Percentiles rank a stretch among this genome's conserved stretches.
These are phyloP conservation scores for Pelosia muscerda DNA, from an alignment of 2,888 invertebrate genomes.

Conservation along the genomic window DNA sequence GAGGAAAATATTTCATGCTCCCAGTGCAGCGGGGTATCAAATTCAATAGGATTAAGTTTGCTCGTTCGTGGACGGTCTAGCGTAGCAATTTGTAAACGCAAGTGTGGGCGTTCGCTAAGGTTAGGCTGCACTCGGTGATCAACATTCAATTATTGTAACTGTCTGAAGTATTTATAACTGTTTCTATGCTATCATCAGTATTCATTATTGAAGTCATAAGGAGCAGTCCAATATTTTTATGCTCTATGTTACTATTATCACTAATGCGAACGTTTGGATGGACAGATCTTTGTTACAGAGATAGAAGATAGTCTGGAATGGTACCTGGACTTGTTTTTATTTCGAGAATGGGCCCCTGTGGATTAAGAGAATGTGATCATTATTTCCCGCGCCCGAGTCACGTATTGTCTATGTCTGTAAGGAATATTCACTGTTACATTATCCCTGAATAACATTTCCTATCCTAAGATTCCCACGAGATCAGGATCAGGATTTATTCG, in stretches of 20 bases:
- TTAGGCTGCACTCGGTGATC: slow-evolving; percentile 30
- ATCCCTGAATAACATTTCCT: too few species aligned
- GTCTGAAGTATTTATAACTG: slow-evolving; percentile 17
- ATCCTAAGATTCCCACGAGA: too few species aligned
- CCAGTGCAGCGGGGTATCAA: slow-evolving; percentile 33
- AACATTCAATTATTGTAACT: slow-evolving; percentile 23
- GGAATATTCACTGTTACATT: too few species aligned
- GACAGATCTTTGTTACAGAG: too few species aligned
- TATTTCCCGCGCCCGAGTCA: too few species aligned
- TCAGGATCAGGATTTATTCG: too few species aligned
- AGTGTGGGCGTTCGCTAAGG: slow-evolving; percentile 50
- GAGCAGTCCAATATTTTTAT: neutral
- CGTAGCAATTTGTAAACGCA: slow-evolving; percentile 61
- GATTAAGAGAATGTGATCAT: too few species aligned
- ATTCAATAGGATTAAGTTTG: slow-evolving; percentile 57
- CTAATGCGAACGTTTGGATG: too few species aligned
- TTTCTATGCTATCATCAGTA: slow-evolving; percentile 8
- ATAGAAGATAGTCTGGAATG: too few species aligned
- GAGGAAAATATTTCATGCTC: neutral
- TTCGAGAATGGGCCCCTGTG: too few species aligned
- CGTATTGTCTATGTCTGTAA: too few species aligned
- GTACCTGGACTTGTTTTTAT: too few species aligned
- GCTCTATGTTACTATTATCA: neutral
- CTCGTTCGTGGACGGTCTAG: slow-evolving; percentile 54
- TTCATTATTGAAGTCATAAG: neutral